Conservation (phyloP, 92 coral and sea anemone species). For the Epizoanthus rinbou region DNA sequence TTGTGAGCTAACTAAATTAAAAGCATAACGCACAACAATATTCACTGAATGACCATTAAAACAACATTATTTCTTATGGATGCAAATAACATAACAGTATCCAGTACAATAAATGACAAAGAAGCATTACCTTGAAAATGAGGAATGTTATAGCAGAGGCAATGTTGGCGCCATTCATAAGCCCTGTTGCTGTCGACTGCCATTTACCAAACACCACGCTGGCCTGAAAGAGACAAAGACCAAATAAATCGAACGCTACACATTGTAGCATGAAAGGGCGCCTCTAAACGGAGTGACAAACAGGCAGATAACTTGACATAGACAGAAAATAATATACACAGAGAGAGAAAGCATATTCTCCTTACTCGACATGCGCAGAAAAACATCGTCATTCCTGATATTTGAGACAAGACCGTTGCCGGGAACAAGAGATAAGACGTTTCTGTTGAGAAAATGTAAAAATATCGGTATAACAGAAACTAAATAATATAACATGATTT, state of each 20-base stretch:
- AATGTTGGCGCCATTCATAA: slow-evolving; percentile 31
- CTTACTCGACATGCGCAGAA: slow-evolving; percentile 33
- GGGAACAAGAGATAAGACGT: slow-evolving; percentile 31
- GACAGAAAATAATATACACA: too few species aligned
- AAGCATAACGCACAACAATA: too few species aligned
- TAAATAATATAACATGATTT: too few species aligned
- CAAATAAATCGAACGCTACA: too few species aligned
- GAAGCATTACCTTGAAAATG: slow-evolving; percentile 32
- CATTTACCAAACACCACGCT: slow-evolving; percentile 34
- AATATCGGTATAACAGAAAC: not conserved
- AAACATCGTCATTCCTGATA: slow-evolving; percentile 6
- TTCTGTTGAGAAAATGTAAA: not conserved
- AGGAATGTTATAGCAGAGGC: slow-evolving; percentile 38
- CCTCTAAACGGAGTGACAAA: too few species aligned
- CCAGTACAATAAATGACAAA: too few species aligned
- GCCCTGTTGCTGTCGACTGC: slow-evolving; percentile 20
- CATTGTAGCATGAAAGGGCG: too few species aligned
- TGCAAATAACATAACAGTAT: too few species aligned
- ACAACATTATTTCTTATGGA: too few species aligned
- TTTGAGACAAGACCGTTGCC: slow-evolving; percentile 6
- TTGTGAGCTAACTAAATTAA: too few species aligned
- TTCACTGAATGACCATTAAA: too few species aligned
- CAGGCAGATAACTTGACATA: too few species aligned
- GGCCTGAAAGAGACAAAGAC: slow-evolving; percentile 7
- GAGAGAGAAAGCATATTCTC: not conserved